Evolutionary conservation across 2,797 vertebrate species (phyloP).

Genomic region (Pangasius mekongensis): DNA sequence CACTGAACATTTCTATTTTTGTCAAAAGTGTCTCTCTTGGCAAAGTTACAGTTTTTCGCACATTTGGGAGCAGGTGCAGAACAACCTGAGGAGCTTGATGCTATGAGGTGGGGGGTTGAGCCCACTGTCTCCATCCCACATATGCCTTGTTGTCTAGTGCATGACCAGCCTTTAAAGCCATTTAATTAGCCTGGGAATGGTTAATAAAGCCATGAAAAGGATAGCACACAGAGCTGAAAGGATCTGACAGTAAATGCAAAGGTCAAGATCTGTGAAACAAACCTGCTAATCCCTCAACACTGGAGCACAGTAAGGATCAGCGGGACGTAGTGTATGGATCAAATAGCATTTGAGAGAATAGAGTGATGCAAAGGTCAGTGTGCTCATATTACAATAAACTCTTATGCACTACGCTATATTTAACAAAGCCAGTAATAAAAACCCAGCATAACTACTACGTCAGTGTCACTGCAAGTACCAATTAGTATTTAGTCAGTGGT

Average conservation of each 20-base stretch:
- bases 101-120: neutral
- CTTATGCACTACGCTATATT: neutral
- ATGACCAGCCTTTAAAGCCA: neutral
- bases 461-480: neutral
- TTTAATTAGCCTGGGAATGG: neutral
- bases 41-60: neutral
- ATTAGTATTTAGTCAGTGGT: neutral
- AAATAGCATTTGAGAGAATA: constrained; percentile 1
- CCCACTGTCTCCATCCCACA: neutral
- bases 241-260: neutral
- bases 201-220: neutral
- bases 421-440: neutral
- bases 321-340: neutral
- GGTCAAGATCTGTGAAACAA: neutral
- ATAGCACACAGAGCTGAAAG: neutral
- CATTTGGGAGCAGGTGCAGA: neutral
- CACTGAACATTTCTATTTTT: neutral
- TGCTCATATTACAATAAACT: neutral
- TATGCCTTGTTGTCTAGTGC: neutral
- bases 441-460: neutral
- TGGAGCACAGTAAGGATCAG: neutral
- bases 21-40: neutral
- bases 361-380: neutral
- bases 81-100: neutral
- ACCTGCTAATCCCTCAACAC: neutral